Evolutionary conservation across 1,140 invertebrate genomes (phyloP), one percentile per base, ranked within the genome.

Genomic region (Neodiprion virginianus): DNA sequence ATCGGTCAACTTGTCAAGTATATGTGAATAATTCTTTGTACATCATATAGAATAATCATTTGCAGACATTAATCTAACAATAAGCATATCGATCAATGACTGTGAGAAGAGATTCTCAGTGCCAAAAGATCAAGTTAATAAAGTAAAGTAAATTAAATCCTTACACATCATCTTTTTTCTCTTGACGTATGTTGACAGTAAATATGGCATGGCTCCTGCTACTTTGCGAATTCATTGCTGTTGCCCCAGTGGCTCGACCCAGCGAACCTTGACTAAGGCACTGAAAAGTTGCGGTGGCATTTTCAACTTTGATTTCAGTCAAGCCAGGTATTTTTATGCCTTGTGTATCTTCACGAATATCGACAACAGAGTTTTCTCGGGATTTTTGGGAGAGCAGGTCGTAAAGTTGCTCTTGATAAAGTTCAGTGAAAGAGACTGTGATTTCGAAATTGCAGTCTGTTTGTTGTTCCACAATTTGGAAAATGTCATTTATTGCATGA

Each of bases 171-270:
- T 87, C 84, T 72, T 90, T 91, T 50, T 91, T 91, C 68, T 91
- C 89, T 80, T 94, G 92, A 40, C 89, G 88, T 67, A 98, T 92
- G n/a, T 91, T 90, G 5, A 98, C 88, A 0, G 96, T 97, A 84
- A 98, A 98, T 68, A 98, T 95, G 0, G 97, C 96, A 88, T 98
- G 97, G 73, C 96, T 97, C 8, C 97, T 88, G 77, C 95, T 97
- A 47, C 96, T 97, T 11, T 94, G 92, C 68, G 93, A 91, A 86
- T 99, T 99, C 97, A 99, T 99, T 14, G 96, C 96, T 0, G 97
- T 99, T 2, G 96, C 92, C 7, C 95, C 96, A 0, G 96, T 98
- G 10, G 95, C 94, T 72, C 97, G 88, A 12, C 93, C 91, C 0
- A 89, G 80, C 0, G 96, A 96, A 2, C 97, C 97, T 66, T 91